These are phyloP conservation scores for Porites rus DNA, from an alignment of 92 coral and sea anemone species.

Conservation along the genomic window DNA sequence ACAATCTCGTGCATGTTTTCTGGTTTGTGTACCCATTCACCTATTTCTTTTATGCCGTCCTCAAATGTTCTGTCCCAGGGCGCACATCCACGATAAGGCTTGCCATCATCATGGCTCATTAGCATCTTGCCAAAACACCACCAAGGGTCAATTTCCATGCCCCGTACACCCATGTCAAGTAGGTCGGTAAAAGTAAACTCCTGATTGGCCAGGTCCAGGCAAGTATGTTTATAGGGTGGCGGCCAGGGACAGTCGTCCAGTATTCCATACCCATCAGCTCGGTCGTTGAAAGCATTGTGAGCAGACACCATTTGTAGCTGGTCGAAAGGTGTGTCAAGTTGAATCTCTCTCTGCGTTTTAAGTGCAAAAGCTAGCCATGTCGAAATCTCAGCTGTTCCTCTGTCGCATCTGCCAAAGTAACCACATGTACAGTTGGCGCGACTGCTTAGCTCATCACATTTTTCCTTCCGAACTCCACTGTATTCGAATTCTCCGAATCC, in stretches of 20 bases:
- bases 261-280: conserved; percentile 82
- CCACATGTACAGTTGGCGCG: conserved; percentile 82
- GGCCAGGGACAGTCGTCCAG: conserved; percentile 89
- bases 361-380: conserved; percentile 87
- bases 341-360: conserved; percentile 83
- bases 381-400: conserved; percentile 73
- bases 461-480: not conserved
- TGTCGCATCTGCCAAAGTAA: conserved; percentile 70
- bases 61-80: conserved; percentile 88
- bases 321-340: conserved; percentile 61
- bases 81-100: conserved; percentile 80
- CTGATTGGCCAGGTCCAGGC: conserved; percentile 88
- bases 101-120: conserved; percentile 86
- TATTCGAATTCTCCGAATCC: conserved; percentile 36
- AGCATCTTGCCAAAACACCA: conserved; percentile 89
- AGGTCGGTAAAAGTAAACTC: conserved; percentile 88
- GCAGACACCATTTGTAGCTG: conserved; percentile 85
- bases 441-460: conserved; percentile 78
- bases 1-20: conserved; percentile 76
- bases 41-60: conserved; percentile 86
- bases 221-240: conserved; percentile 76
- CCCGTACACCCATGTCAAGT: conserved; percentile 86
- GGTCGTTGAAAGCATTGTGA: conserved; percentile 87
- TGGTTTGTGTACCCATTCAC: conserved; percentile 77
- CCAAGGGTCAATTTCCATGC: conserved; percentile 90